Evolutionary conservation across 2,888 invertebrate species (phyloP), one percentile per base, ranked within the genome.

Genomic region (Spilosoma lubricipeda): DNA sequence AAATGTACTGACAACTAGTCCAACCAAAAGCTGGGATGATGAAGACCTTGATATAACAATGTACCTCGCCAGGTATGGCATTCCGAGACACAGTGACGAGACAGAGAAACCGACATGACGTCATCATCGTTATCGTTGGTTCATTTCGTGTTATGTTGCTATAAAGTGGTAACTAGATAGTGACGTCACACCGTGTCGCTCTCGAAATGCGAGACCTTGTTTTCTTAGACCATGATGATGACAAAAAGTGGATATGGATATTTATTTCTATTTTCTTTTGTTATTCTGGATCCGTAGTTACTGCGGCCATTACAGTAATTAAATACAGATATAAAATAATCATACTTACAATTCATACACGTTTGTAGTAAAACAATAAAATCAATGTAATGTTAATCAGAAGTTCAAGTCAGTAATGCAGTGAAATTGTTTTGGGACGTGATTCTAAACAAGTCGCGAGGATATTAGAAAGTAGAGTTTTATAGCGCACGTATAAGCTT

Each of bases 391-490:
- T 77, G 78, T 78, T 82, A 77, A 68, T 67, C 63, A 68, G 59
- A 67, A 56, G 63, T 68, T 71, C 64, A 69, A n/a, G 45, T 52
- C 67, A 67, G 77, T 74, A 72, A 76, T 77, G 73, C 59, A 77
- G 79, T 77, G 85, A 83, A 84, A 83, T 77, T 84, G 74, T 82
- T 72, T 77, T 80, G 76, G 74, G 36, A 76, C 85, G 78, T 83
- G 83, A 78, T 76, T 36, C 72, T 81, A 74, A 72, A 65, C 59
- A 66, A 67, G 71, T 45, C 69, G 72, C 63, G 77, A 77, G 77
- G 73, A 81, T 82, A 81, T 80, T 84, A 82, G 83, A 84, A 84
- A 84, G 83, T 82, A 71, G 69, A 18, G 74, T 75, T 84, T 84
- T 76, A 84, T 80, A 72, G 76, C 48, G 70, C 74, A 81, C 81